Base-by-base conservation (phyloP, 2,797 vertebrate species). In the Syngnathus rostellatus region DNA sequence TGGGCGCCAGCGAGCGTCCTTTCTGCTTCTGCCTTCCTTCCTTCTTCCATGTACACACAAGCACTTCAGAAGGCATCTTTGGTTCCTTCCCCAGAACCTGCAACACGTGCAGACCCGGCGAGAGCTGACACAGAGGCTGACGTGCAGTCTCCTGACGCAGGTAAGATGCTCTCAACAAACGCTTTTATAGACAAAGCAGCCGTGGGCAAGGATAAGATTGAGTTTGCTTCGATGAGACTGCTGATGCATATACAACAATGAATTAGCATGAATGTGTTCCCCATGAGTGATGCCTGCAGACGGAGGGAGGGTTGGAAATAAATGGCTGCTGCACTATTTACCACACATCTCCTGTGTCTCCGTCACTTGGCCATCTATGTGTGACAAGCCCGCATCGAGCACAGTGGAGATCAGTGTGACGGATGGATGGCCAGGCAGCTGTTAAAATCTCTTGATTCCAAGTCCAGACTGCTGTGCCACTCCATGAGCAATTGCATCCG, bases 351-450 rank as follows among this genome's bases (percentile, higher is more conserved):
- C 73, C 74, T 62, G 71, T 67, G 75, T 79, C 66, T 72, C 73
- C 75, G 75, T 74, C 68, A 61, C 75, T 62, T 74, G 85, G 80
- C 79, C 82, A 79, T 81, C 83, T 80, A 55, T 81, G 83, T 84
- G 88, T 86, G 85, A 86, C 87, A 81, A 76, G 73, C 55, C 68
- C 21, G 31, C 77, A 74, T 77, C 70, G 68, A 68, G 70, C 74
- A 65, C 70, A 50, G 69, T 77, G 76, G 67, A 77, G 76, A 74
- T 73, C 75, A 69, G 71, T 5, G 67, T 89, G 88, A 91, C 83
- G 86, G 88, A 91, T 87, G 84, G 85, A 86, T 79, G 63, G 78
- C 65, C 78, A 80, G 85, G 81, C 88, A 85, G 89, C 87, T 87
- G 89, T 83, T 88, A 83, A 88, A 88, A 87, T 85, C 81, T 77